Base-by-base conservation (phyloP, 1,140 invertebrate species). In the Drosophila bipectinata region DNA sequence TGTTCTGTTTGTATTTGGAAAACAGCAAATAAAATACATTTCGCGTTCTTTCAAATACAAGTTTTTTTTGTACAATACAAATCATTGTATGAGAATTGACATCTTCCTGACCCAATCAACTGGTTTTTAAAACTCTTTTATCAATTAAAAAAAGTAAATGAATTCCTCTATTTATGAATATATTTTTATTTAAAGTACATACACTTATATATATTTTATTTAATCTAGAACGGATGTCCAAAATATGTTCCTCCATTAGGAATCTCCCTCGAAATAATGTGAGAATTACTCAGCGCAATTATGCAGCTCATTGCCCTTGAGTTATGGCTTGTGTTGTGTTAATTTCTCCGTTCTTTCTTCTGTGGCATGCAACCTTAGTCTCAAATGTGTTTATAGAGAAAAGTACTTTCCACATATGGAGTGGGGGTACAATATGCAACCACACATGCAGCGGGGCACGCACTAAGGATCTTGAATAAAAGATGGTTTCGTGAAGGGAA, bases 251-350 rank as follows among this genome's bases (percentile, higher is more conserved):
- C 26, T 47, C 72, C 78, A 84, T 77, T 79, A 51, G 77, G 71
- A 73, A 77, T 64, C 54, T 56, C 68, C 72, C 61, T 58, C 55
- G 68, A 75, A 77, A 72, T 81, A 79, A 83, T 88, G 82, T 88
- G 83, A 87, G 83, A 87, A 87, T 88, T 87, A 87, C 82, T 87
- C 82, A 88, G 83, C 82, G 79, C 82, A 88, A 87, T 87, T 87
- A 87, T 88, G 78, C 82, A 87, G 82, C 78, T 88, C 82, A 88
- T 88, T 88, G 82, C 82, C 82, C 71, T 88, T 87, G 82, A 87
- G 78, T 85, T 88, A 88, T 88, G 66, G 83, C 64, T 49, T 57
- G 52, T 34, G 67, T 32, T 71, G 24, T 24, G 63, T 69, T 69
- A 37, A 56, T 68, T 68, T 67, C 49, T 67, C 49, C 26, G 63